phyloP scores from a whole-genome alignment of 2,888 invertebrate genomes.

The Parthenolecanium corni region DNA sequence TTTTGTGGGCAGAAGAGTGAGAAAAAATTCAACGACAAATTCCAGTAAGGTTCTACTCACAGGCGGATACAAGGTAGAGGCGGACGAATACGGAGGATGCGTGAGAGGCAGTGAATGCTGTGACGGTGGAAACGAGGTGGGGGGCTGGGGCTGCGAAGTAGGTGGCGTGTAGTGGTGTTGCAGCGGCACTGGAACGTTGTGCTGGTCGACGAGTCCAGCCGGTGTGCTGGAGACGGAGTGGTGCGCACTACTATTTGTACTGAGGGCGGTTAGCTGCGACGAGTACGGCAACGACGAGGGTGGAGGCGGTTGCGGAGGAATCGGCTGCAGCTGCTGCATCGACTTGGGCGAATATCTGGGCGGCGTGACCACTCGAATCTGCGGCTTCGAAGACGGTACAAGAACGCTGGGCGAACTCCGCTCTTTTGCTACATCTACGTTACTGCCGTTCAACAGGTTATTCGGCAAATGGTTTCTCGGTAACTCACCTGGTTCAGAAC shows the following conservation, averaged over 20 bases:
- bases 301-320: conserved; percentile 16
- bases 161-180: conserved; percentile 11
- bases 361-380: conserved; percentile 14
- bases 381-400: conserved; percentile 14
- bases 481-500: conserved; percentile 12
- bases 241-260: conserved; percentile 30
- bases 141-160: background rate
- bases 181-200: conserved; percentile 2
- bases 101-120: conserved; percentile 1
- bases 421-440: conserved; percentile 6
- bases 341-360: conserved; percentile 2
- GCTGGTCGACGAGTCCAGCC: conserved; percentile 19
- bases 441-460: conserved; percentile 11
- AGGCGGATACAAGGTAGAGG: background rate
- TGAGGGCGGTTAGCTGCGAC: conserved; percentile 1
- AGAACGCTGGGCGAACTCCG: conserved; percentile 8
- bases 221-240: conserved; percentile 11
- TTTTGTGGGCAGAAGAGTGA: too few species aligned
- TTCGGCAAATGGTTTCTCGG: conserved; percentile 7
- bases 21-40: too few species aligned
- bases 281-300: conserved; percentile 20
- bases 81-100: conserved; percentile 1
- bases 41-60: too few species aligned
- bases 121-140: background rate
- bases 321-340: conserved; percentile 12